Evolutionary conservation across 2,113 vertebrate genomes (phyloP).

Genomic region (Hippocampus mohnikei): DNA sequence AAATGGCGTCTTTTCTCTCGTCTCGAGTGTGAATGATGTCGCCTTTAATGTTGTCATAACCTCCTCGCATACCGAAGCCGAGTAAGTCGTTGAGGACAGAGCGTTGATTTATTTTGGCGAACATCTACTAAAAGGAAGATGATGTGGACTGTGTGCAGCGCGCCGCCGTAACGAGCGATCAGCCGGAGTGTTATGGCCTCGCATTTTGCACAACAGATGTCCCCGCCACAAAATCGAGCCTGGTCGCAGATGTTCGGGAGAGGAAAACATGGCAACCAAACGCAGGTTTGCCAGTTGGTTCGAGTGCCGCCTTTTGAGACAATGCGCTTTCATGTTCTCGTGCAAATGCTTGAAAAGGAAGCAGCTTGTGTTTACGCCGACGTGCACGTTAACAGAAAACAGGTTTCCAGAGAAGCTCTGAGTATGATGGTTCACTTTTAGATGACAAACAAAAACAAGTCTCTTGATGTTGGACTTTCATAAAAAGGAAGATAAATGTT

Average conservation of each 20-base stretch:
- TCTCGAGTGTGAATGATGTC: neutral
- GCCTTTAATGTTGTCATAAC: slow-evolving; percentile 1
- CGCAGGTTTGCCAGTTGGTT: slow-evolving; percentile 34
- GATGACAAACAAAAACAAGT: neutral
- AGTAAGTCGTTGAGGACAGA: neutral
- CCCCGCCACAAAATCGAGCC: slow-evolving; percentile 27
- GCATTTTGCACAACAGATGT: slow-evolving; percentile 45
- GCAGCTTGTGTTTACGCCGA: neutral
- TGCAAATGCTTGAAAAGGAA: neutral
- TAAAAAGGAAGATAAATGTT: neutral
- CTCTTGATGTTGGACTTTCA: neutral
- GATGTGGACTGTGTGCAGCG: slow-evolving; percentile 12
- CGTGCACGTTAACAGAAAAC: neutral
- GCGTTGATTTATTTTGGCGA: neutral
- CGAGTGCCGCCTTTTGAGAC: slow-evolving; percentile 22
- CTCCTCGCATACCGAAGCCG: neutral
- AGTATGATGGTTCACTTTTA: no score
- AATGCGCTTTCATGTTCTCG: slow-evolving; percentile 17
- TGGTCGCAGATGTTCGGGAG: slow-evolving; percentile 58
- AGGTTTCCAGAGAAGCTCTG: neutral
- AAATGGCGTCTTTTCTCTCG: neutral
- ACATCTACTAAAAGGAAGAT: neutral
- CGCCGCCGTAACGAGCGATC: slow-evolving; percentile 25
- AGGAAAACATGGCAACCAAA: slow-evolving; percentile 43
- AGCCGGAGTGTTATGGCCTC: slow-evolving; percentile 39